phyloP scores from a whole-genome alignment of 2,888 invertebrate species.

The Falcaria lacertinaria region DNA sequence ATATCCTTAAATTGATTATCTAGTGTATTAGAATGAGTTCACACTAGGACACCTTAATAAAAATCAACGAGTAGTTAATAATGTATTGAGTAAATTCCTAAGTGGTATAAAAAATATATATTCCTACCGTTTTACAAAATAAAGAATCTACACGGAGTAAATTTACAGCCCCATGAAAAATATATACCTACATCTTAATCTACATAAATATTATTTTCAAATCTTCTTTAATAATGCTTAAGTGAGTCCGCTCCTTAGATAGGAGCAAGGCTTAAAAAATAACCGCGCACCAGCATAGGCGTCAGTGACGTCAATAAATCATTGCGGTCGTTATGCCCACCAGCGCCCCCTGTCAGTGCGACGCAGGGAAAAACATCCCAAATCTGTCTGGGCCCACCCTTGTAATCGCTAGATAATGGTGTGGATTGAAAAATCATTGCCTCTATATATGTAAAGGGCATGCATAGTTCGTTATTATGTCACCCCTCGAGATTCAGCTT shows the following conservation, averaged over 20 bases:
- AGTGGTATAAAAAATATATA: no score
- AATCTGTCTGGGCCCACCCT: slow-evolving; percentile 71
- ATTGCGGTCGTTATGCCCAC: slow-evolving; percentile 46
- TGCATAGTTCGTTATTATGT: slow-evolving; percentile 22
- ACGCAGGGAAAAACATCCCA: slow-evolving; percentile 58
- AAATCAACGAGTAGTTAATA: no score
- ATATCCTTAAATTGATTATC: no score
- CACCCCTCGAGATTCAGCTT: not conserved
- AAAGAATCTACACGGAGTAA: no score
- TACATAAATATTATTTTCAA: no score
- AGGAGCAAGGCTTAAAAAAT: slow-evolving; percentile 59
- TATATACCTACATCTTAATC: no score
- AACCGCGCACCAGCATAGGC: slow-evolving; percentile 43
- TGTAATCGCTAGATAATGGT: slow-evolving; percentile 74
- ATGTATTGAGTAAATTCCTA: no score
- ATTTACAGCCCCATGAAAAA: no score
- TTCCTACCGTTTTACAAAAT: no score
- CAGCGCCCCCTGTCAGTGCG: slow-evolving; percentile 42
- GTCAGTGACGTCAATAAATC: slow-evolving; percentile 62
- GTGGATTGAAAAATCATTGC: slow-evolving; percentile 74
- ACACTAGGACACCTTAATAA: no score
- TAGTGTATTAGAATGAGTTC: no score
- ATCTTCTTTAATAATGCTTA: no score
- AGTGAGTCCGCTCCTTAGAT: slow-evolving; percentile 21
- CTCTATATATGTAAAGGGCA: slow-evolving; percentile 54